A percentile compares a stretch with the other conserved stretches of the same genome.
Conservation (phyloP, 2,113 vertebrate genomes). For the Arizona elegans region DNA sequence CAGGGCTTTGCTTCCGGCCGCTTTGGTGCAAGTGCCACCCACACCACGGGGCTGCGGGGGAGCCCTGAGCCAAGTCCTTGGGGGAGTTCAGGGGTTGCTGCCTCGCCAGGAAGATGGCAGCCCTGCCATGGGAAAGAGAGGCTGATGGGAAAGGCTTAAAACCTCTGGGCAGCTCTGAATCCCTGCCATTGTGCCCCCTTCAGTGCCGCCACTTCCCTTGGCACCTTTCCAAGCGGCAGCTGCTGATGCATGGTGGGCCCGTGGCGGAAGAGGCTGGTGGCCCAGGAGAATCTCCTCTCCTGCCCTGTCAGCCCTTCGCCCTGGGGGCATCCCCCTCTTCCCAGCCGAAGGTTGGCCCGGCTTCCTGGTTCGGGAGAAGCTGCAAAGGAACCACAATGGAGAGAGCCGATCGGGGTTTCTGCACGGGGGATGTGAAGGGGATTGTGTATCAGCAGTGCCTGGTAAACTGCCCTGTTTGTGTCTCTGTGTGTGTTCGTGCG, state of each 20-base stretch:
- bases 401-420: not conserved
- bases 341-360: not conserved
- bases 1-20: not conserved
- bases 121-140: not conserved
- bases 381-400: not conserved
- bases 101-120: not conserved
- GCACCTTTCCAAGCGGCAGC: not conserved
- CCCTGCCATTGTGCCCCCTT: too few species aligned
- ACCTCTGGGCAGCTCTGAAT: not conserved
- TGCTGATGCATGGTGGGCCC: fast-evolving
- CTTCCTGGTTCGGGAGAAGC: not conserved
- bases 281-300: not conserved
- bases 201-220: not conserved
- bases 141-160: not conserved
- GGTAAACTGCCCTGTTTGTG: not conserved
- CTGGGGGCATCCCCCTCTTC: not conserved
- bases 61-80: not conserved
- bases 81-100: not conserved
- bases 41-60: not conserved
- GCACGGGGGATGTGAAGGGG: not conserved
- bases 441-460: not conserved
- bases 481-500: not conserved
- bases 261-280: not conserved
- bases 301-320: not conserved
- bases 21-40: too few species aligned